Evolutionary conservation across 2,888 invertebrate genomes (phyloP), one percentile per base, ranked within the genome.

Genomic region (Eremobia ochroleuca): DNA sequence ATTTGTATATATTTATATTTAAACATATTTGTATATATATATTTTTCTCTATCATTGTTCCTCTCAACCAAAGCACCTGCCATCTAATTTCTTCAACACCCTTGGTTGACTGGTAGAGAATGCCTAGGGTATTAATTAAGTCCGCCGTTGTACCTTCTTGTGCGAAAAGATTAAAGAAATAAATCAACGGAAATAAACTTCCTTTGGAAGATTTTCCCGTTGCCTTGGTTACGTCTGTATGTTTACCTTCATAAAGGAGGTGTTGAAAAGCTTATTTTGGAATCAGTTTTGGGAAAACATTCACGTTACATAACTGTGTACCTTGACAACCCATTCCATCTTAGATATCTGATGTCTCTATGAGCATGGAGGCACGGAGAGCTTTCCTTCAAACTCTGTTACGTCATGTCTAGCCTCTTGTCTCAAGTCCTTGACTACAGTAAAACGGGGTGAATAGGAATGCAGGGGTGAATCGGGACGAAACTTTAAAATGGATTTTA

Each of bases 371-470:
- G 31, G 13, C 58, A 66, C 43, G 49, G 18, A 66, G 55, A 46
- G 77, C 66, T 82, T 76, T 82, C 37, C 37, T 77, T 58, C 52
- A 67, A 55, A 55, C 77, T 79, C n/a, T n/a, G 43, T 65, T 77
- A 83, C 43, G 58, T 59, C 79, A 80, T 83, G 83, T 58, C 68
- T 59, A 64, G 64, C 58, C 64, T n/a, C 68, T 80, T 83, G 64
- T 83, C 34, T n/a, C 31, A 49, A 64, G 67, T 71, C 68, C 73
- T 80, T 64, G 71, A 76, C 72, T 75, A n/a, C n/a, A n/a, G n/a
- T n/a, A n/a, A n/a, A n/a, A n/a, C n/a, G n/a, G n/a, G n/a, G n/a
- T n/a, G n/a, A n/a, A n/a, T n/a, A n/a, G n/a, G n/a, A n/a, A n/a
- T n/a, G n/a, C n/a, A n/a, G n/a, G n/a, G n/a, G n/a, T n/a, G n/a